These are phyloP conservation scores for Eubucco bourcierii DNA, from an alignment of 2,113 vertebrate species.

Conservation along the genomic window DNA sequence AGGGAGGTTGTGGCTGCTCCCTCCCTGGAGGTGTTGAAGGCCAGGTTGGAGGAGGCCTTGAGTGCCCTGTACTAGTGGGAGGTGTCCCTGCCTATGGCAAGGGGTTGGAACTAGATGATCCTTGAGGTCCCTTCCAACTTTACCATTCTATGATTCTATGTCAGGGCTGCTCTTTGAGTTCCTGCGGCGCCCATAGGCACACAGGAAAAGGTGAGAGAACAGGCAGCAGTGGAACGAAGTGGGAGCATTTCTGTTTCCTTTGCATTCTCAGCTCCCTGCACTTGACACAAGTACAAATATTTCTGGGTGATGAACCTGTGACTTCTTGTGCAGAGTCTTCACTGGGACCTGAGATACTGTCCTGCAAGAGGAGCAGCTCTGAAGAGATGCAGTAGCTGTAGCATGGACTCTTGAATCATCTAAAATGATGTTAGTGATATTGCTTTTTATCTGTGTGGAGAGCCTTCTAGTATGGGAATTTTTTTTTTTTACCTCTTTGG, in stretches of 20 bases:
- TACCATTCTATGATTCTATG: no score
- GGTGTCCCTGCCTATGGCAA: no score
- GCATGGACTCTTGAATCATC: background rate
- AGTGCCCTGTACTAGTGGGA: no score
- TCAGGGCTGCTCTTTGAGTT: background rate
- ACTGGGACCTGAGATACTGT: background rate
- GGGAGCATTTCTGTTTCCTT: background rate
- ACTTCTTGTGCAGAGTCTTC: background rate
- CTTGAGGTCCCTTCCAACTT: no score
- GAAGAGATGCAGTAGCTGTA: background rate
- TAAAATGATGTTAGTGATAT: background rate
- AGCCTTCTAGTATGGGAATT: background rate
- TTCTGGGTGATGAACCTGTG: background rate
- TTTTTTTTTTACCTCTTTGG: background rate
- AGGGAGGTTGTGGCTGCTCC: no score
- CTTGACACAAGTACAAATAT: background rate
- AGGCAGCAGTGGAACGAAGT: background rate
- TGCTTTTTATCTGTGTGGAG: slow-evolving; percentile 20
- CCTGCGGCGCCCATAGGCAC: accelerated
- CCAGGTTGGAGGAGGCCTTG: no score
- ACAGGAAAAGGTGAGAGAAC: accelerated
- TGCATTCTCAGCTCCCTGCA: background rate
- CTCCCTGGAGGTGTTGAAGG: no score
- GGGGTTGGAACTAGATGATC: no score
- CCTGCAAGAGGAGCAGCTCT: background rate